phyloP scores from a whole-genome alignment of 2,797 vertebrate genomes.

The Mormyrus hasselquistii region DNA sequence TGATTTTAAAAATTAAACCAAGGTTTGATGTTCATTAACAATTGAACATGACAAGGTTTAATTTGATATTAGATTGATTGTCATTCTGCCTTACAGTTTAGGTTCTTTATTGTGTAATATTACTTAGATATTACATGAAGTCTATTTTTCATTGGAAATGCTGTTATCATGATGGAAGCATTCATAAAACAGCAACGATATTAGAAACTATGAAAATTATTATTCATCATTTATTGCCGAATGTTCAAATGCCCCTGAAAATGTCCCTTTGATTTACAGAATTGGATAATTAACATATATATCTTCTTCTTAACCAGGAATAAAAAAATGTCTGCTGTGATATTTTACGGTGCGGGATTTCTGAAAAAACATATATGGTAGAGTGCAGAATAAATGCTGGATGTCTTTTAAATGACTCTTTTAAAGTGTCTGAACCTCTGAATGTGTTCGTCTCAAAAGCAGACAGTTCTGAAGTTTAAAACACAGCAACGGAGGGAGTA shows the following conservation, averaged over 20 bases:
- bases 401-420: background rate
- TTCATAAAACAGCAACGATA: background rate
- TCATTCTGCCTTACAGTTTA: background rate
- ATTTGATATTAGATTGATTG: background rate
- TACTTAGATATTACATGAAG: background rate
- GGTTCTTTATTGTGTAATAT: background rate
- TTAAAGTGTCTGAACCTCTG: background rate
- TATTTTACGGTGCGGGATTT: background rate
- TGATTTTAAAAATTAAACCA: background rate
- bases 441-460: background rate
- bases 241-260: background rate
- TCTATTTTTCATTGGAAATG: background rate
- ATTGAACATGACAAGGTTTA: background rate
- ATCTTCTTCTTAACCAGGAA: background rate
- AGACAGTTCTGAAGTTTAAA: background rate
- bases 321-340: background rate
- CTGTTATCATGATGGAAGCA: background rate
- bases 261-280: background rate
- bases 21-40: background rate
- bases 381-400: background rate
- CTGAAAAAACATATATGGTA: background rate
- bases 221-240: background rate
- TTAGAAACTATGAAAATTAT: constrained; percentile 4
- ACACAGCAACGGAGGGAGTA: background rate
- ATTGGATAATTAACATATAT: background rate